Evolutionary conservation across 2,797 vertebrate species (phyloP).

Genomic region (Erethizon dorsatum): DNA sequence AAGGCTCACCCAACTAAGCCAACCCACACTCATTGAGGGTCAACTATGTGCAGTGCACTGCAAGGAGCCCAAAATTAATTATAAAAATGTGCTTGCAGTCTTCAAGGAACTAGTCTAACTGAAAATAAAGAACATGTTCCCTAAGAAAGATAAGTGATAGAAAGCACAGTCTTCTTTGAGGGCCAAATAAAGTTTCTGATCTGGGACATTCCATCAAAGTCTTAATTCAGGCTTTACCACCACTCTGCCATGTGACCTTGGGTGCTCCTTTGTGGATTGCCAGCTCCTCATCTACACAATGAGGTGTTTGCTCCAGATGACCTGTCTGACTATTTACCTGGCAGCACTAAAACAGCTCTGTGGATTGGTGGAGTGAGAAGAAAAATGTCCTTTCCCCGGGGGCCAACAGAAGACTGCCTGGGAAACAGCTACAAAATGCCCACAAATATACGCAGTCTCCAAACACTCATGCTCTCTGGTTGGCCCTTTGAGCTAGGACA

Average conservation of each 20-base stretch:
- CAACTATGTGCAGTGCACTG: neutral
- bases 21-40: neutral
- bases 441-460: neutral
- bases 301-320: neutral
- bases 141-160: neutral
- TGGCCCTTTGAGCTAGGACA: constrained; percentile 23
- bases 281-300: neutral
- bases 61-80: constrained; percentile 36
- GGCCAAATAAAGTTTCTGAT: neutral
- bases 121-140: neutral
- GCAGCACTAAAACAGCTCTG: neutral
- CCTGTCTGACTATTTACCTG: neutral
- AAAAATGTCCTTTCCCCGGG: neutral
- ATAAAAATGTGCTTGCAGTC: neutral
- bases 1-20: neutral
- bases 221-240: neutral
- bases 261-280: neutral
- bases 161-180: neutral
- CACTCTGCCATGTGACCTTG: neutral
- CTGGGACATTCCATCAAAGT: neutral
- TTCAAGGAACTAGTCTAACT: constrained; percentile 13
- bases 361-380: neutral
- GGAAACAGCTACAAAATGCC: neutral
- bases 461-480: neutral
- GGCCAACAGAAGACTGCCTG: neutral